Evolutionary conservation across 2,888 invertebrate genomes (phyloP), one percentile per base, ranked within the genome.

Genomic region (Drosophila merina): DNA sequence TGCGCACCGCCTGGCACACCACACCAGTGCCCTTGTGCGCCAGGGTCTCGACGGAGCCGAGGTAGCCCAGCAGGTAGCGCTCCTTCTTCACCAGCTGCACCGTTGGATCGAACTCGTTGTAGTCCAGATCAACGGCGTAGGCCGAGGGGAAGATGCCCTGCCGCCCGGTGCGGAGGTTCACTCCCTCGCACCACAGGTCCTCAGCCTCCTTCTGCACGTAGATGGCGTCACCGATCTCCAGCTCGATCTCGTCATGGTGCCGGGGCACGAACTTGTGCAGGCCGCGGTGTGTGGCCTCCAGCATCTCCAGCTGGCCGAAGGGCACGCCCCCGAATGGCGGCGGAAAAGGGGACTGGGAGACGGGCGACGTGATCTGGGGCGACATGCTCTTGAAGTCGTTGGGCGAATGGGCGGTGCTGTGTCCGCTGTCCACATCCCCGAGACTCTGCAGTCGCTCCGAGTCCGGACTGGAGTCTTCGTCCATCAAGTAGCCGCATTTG

Each of bases 1-100:
- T 96, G 81, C 96, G 95, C 4, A 97, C 97, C 0, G 97, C 97
- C 92, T 97, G 97, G 90, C 97, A 97, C 10, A 97, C 95, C 0
- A 98, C 98, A 6, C 97, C 96, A 26, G 98, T 98, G n/a, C 99
- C 99, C 93, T 99, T 99, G 92, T 99, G 98, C 79, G 97, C 96
- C 77, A 96, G 93, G 0, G 99, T 99, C 92, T 99, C 99, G 54
- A 99, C 97, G 0, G 98, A 98, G 0, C 99, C 99, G 90, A 99
- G 94, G 92, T 98, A 99, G 88, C 97, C 97, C 88, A 99, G 93
- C 62, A 97, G 93, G 91, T 97, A 98, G 76, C 97, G 93, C 90
- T 98, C 98, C 80, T 97, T 93, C 91, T 96, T 95, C 14, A 96
- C 96, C 92, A 96, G 96, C 74, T 96, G 95, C 79, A 95, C 95